Percentiles rank a stretch among this genome's conserved stretches.
These are phyloP conservation scores for Colletes collaris DNA, from an alignment of 2,888 invertebrate species.

Conservation along the genomic window DNA sequence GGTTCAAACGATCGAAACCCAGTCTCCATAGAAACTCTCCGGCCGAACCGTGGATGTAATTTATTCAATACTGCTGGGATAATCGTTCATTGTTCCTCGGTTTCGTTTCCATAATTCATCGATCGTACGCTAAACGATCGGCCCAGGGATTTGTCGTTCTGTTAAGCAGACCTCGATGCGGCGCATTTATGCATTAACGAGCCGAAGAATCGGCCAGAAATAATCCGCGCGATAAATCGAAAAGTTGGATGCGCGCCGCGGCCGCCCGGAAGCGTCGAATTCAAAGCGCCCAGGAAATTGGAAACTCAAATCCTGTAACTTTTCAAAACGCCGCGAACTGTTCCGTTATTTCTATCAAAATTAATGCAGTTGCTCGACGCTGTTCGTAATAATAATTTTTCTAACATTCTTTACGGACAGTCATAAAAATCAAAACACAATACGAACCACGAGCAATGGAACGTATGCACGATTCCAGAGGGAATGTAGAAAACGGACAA, in stretches of 20 bases:
- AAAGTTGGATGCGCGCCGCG: neutral
- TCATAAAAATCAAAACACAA: no score
- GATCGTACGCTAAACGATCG: conserved; percentile 43
- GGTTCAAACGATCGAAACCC: conserved; percentile 9
- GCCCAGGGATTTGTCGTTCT: conserved; percentile 43
- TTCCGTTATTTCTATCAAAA: no score
- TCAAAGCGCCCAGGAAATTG: no score
- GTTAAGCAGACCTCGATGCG: conserved; percentile 30
- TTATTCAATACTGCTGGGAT: conserved; percentile 53
- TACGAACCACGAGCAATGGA: no score
- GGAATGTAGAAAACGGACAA: no score
- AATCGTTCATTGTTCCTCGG: conserved; percentile 42
- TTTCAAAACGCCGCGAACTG: no score
- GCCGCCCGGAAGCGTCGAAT: no score
- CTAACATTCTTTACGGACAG: no score
- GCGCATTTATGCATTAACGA: conserved; percentile 27
- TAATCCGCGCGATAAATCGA: neutral
- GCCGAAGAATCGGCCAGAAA: neutral
- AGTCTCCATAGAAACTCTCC: conserved; percentile 25
- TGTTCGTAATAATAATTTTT: no score
- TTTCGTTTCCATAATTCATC: conserved; percentile 60
- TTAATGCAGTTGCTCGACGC: no score
- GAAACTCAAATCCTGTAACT: no score
- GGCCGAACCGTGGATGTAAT: conserved; percentile 34
- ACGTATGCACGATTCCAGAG: no score